Evolutionary conservation across 2,113 vertebrate species (phyloP).

Genomic region (Dasyurus viverrinus): DNA sequence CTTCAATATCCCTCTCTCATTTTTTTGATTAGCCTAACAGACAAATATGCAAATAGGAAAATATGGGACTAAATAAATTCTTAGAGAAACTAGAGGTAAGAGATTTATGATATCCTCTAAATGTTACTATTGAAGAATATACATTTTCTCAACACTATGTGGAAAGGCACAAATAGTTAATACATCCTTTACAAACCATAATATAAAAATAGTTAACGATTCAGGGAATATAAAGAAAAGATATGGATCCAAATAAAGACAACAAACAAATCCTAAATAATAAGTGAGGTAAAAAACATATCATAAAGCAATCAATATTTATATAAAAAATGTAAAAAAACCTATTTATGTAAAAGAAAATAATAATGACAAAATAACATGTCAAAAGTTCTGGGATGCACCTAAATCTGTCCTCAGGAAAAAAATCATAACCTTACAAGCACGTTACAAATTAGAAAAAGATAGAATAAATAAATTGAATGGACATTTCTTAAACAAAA

Average conservation of each 20-base stretch:
- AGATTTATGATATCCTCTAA: not conserved
- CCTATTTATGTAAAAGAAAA: not conserved
- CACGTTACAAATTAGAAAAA: not conserved
- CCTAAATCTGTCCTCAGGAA: not conserved
- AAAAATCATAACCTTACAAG: not conserved
- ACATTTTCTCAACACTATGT: too few relatives aligned
- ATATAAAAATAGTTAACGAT: not conserved
- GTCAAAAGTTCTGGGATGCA: not conserved
- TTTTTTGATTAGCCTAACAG: too few relatives aligned
- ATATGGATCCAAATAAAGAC: not conserved
- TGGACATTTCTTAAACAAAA: not conserved
- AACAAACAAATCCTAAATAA: not conserved
- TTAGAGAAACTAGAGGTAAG: too few relatives aligned
- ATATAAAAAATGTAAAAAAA: not conserved
- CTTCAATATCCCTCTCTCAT: too few relatives aligned
- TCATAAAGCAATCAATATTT: not conserved
- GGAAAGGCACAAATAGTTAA: not conserved
- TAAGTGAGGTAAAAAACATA: not conserved
- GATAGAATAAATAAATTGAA: not conserved
- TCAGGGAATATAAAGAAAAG: not conserved
- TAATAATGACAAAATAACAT: not conserved
- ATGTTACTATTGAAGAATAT: not conserved
- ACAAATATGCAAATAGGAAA: too few relatives aligned
- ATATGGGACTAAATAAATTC: too few relatives aligned
- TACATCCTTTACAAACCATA: not conserved